Evolutionary conservation across 1,140 invertebrate species (phyloP).

Genomic region (Ostrea edulis): DNA sequence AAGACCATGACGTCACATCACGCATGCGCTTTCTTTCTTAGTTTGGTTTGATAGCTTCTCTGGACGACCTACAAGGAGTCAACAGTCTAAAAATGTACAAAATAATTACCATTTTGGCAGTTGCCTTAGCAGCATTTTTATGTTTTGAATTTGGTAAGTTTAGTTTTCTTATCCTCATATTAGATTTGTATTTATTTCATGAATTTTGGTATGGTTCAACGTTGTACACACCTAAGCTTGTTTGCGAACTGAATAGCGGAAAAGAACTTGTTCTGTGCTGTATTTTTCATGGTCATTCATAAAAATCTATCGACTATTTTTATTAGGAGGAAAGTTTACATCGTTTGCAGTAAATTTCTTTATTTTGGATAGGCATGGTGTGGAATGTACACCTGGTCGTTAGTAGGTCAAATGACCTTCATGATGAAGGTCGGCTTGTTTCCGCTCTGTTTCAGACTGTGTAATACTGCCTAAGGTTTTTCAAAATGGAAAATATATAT

Average conservation of each 20-base stretch:
- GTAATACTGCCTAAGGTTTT: too few relatives aligned
- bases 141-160: conserved; percentile 37
- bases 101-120: conserved; percentile 27
- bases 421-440: conserved; percentile 18
- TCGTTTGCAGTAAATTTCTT: neutral
- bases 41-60: conserved; percentile 12
- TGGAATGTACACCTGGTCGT: neutral
- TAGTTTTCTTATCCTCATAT: neutral
- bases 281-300: too few relatives aligned
- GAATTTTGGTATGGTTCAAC: neutral
- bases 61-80: conserved; percentile 4
- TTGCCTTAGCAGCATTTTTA: conserved; percentile 31
- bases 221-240: conserved; percentile 20
- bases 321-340: too few relatives aligned
- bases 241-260: neutral
- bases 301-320: too few relatives aligned
- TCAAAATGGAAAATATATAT: too few relatives aligned
- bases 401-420: conserved; percentile 35
- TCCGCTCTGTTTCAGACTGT: conserved; percentile 4
- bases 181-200: neutral
- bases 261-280: too few relatives aligned
- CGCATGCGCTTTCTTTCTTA: neutral
- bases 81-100: conserved; percentile 27
- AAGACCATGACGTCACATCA: neutral
- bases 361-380: neutral